Conservation (phyloP, 2,888 invertebrate species). For the Phortica okadai region DNA sequence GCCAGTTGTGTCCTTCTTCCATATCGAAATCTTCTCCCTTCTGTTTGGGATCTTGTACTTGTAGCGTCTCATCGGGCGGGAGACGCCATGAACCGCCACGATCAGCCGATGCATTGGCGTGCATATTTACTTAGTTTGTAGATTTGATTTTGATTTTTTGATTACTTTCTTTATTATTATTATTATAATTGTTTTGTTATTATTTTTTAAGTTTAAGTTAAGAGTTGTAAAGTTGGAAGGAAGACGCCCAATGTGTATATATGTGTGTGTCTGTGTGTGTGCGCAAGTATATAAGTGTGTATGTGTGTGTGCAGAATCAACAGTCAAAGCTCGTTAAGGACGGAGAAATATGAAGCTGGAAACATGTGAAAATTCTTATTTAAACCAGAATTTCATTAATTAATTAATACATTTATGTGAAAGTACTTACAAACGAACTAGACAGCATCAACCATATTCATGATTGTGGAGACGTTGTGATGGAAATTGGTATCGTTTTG, state of each 20-base stretch:
- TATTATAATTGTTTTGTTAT: too few species aligned
- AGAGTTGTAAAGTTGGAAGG: slow-evolving; percentile 44
- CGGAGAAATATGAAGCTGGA: slow-evolving; percentile 21
- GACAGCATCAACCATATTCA: slow-evolving; percentile 23
- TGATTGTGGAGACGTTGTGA: slow-evolving; percentile 1
- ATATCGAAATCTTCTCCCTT: slow-evolving; percentile 88
- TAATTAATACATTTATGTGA: too few species aligned
- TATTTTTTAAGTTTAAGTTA: slow-evolving; percentile 42
- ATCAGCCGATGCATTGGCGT: slow-evolving; percentile 92
- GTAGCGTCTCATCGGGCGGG: slow-evolving; percentile 93
- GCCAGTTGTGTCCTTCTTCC: slow-evolving; percentile 92
- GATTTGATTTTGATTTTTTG: neutral
- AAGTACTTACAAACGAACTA: slow-evolving; percentile 15
- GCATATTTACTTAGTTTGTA: slow-evolving; percentile 79
- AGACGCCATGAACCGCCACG: slow-evolving; percentile 92
- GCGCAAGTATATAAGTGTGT: neutral
- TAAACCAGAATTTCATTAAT: neutral
- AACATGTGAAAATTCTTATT: neutral
- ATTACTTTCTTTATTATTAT: too few species aligned
- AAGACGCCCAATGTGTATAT: slow-evolving; percentile 43
- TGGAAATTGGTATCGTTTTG: slow-evolving; percentile 9
- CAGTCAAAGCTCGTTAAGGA: slow-evolving; percentile 28
- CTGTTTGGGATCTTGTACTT: slow-evolving; percentile 91
- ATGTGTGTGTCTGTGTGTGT: neutral
- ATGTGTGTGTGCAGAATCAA: slow-evolving; percentile 2